A percentile compares a stretch with the other conserved stretches of the same genome.
phyloP scores from a whole-genome alignment of 2,888 invertebrate species.

The Patella ulyssiponensis region DNA sequence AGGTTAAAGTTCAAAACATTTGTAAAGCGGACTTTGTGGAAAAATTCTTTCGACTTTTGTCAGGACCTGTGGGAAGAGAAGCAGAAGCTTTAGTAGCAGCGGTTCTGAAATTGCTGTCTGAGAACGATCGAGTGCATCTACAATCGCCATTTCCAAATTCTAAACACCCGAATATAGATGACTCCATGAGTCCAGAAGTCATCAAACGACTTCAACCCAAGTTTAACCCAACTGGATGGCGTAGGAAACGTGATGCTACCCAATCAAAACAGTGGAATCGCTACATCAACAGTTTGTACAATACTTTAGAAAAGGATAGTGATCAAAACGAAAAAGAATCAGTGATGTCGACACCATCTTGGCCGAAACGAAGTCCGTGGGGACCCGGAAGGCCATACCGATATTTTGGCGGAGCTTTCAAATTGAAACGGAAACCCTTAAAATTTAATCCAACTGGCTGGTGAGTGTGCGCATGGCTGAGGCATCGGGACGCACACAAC shows the following conservation, averaged over 20 bases:
- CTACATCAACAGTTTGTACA: neutral
- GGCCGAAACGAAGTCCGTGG: neutral
- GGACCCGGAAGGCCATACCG: neutral
- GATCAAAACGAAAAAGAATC: neutral
- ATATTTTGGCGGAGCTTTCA: neutral
- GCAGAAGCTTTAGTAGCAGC: conserved; percentile 19
- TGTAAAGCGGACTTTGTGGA: conserved; percentile 23
- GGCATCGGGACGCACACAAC: too few species aligned
- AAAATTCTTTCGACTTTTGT: conserved; percentile 20
- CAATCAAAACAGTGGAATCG: neutral
- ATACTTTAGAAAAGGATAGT: neutral
- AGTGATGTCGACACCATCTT: neutral
- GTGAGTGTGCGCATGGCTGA: neutral
- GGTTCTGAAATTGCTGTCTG: conserved; percentile 18
- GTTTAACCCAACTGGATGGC: neutral
- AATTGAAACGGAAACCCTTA: neutral
- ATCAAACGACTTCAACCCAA: neutral
- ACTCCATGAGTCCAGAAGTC: too few species aligned
- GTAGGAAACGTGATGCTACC: neutral
- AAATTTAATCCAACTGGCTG: conserved; percentile 1
- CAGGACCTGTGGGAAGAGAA: conserved; percentile 22
- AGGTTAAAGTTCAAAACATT: too few species aligned
- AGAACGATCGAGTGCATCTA: conserved; percentile 19
- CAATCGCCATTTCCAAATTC: too few species aligned
- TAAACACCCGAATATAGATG: too few species aligned